Evolutionary conservation across 2,113 vertebrate species (phyloP).

Genomic region (Stigmatopora nigra): DNA sequence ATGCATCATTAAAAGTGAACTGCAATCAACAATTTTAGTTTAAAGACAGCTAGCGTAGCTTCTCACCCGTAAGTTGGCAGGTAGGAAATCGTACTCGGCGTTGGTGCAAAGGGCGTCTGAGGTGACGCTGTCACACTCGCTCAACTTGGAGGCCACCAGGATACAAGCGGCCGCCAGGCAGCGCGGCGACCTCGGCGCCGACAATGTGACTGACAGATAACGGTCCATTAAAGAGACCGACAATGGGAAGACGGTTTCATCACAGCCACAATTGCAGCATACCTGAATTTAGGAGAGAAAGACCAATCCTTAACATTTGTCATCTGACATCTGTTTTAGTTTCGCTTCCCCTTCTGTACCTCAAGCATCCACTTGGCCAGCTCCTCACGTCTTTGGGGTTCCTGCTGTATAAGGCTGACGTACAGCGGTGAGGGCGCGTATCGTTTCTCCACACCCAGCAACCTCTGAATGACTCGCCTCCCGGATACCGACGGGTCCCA

Average conservation of each 20-base stretch:
- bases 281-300: constrained; percentile 49
- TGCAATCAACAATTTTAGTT: too few species aligned
- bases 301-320: background rate
- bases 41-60: background rate
- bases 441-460: constrained; percentile 65
- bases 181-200: constrained; percentile 53
- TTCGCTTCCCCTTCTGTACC: constrained; percentile 43
- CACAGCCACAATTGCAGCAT: constrained; percentile 68
- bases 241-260: constrained; percentile 70
- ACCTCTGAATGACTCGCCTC: constrained; percentile 65
- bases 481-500: constrained; percentile 70
- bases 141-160: constrained; percentile 73
- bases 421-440: constrained; percentile 70
- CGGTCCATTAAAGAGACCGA: constrained; percentile 72
- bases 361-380: constrained; percentile 73
- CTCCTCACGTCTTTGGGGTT: constrained; percentile 66
- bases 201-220: constrained; percentile 61
- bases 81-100: constrained; percentile 62
- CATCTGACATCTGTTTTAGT: background rate
- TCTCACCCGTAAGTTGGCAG: constrained; percentile 64
- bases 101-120: constrained; percentile 66
- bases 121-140: constrained; percentile 59
- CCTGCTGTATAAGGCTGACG: constrained; percentile 64
- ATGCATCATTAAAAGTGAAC: too few species aligned
- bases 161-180: constrained; percentile 69